Evolutionary conservation across 2,113 vertebrate genomes (phyloP).

Genomic region (Phylloscopus whistleri): DNA sequence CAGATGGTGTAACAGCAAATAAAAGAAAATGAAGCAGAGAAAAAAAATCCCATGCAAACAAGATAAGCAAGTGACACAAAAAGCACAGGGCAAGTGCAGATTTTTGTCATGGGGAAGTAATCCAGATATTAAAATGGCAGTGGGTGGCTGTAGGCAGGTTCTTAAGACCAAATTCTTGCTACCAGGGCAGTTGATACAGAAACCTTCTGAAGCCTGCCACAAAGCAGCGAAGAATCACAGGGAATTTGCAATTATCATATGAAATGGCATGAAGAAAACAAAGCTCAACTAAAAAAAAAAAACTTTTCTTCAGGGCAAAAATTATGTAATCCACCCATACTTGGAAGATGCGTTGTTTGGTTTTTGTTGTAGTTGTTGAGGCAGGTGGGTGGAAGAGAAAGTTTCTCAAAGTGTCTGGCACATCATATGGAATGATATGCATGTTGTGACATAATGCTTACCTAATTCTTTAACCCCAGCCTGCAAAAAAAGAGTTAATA

Average conservation of each 20-base stretch:
- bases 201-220: background rate
- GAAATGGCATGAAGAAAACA: background rate
- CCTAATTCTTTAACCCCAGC: background rate
- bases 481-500: background rate
- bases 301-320: background rate
- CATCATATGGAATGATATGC: background rate
- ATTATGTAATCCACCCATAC: background rate
- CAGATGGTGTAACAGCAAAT: background rate
- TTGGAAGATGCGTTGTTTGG: background rate
- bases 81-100: background rate
- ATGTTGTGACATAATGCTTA: background rate
- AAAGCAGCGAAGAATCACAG: background rate
- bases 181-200: background rate
- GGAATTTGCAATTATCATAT: background rate
- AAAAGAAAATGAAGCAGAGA: background rate
- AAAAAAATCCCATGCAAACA: background rate
- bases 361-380: background rate
- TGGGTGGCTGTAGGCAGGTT: background rate
- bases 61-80: background rate
- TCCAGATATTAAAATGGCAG: background rate
- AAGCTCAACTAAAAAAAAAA: background rate
- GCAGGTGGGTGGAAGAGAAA: background rate
- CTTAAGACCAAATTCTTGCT: background rate
- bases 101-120: background rate
- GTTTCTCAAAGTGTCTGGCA: background rate